phyloP scores from a whole-genome alignment of 2,888 invertebrate species.

The Cephus rjabovi region DNA sequence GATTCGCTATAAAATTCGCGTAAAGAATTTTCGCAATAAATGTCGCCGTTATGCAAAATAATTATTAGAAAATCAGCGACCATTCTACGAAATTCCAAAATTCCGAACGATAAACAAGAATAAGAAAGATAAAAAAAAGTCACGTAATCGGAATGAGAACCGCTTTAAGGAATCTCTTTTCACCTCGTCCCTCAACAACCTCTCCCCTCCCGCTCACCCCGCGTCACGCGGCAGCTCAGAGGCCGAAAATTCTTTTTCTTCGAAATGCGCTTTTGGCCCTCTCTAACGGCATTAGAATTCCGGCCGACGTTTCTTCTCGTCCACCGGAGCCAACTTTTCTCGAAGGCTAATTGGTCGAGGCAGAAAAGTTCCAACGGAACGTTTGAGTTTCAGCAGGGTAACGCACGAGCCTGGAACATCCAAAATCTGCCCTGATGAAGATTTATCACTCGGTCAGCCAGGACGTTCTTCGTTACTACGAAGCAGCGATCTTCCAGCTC shows the following conservation, averaged over 20 bases:
- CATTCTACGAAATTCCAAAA: not conserved
- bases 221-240: conserved; percentile 15
- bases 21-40: not conserved
- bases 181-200: conserved; percentile 19
- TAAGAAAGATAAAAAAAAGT: not conserved
- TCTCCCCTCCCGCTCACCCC: conserved; percentile 12
- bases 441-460: conserved; percentile 23
- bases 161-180: conserved; percentile 38
- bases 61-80: not conserved
- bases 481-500: not conserved
- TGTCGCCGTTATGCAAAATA: not conserved
- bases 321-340: not conserved
- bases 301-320: conserved; percentile 1
- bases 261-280: conserved; percentile 35
- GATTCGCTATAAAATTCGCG: not conserved
- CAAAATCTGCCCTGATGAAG: conserved; percentile 21
- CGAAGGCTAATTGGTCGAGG: not conserved
- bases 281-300: conserved; percentile 25
- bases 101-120: not conserved
- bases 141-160: conserved; percentile 33
- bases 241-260: conserved; percentile 42
- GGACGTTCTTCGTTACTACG: conserved; percentile 16
- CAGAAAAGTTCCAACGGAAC: conserved; percentile 15
- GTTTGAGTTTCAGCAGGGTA: not conserved
- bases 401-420: not conserved